Evolutionary conservation across 2,888 invertebrate genomes (phyloP), one percentile per base, ranked within the genome.

Genomic region (Drosophila borborema): DNA sequence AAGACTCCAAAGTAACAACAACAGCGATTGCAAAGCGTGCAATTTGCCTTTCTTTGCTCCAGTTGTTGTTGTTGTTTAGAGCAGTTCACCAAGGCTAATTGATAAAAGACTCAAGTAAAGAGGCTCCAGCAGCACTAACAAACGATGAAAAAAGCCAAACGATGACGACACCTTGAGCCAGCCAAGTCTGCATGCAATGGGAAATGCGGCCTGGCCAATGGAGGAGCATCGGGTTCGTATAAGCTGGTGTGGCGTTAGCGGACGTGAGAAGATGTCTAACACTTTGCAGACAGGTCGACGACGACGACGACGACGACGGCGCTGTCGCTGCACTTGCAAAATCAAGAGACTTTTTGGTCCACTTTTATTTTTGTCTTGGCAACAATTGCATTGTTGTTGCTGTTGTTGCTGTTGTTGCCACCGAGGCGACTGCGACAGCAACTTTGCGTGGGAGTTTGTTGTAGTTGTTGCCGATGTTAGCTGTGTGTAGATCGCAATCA

Each of bases 231-330:
- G 51, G 61, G 72, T 60, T 38, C 55, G 56, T 65, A 55, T 58
- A 48, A 70, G 69, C 48, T 73, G 54, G 67, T 73, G 62, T 76
- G 72, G 81, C 68, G 77, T 74, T 73, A 76, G 77, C 74, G 68
- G 90, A 86, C 90, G 86, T 86, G 86, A 86, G 86, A 86, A 86
- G 86, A 89, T 90, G 89, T 86, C 90, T 82, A 88, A 90, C 86
- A 86, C 89, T 90, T 88, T 80, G 89, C 77, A 86, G 86, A 86
- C 86, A 89, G 73, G 70, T 69, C 80, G 82, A 79, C 82, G 80
- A 73, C 84, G 82, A 76, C 81, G 18, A 20, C 18, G 45, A 45
- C 45, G 45, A 45, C 45, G 48, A 14, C 23, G 46, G 1, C 18
- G 86, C 74, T 72, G 74, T 68, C 80, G 65, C 45, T 84, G 76